Conservation (phyloP, 2,113 vertebrate species). For the Nanorana parkeri region DNA sequence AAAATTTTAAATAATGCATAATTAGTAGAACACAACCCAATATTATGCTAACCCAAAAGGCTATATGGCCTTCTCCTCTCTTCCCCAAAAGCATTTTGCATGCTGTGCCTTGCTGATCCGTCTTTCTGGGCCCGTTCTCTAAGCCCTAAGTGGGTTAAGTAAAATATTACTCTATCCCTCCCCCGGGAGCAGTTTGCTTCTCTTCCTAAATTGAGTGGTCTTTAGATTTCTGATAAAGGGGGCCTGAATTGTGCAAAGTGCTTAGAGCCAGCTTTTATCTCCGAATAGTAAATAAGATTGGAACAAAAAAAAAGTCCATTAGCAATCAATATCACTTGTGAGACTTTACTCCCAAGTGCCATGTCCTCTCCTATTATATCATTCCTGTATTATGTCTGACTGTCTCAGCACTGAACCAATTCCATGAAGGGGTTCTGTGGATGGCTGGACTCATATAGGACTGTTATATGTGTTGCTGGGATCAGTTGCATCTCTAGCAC, state of each 20-base stretch:
- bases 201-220: constrained; percentile 72
- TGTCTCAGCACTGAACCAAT: constrained; percentile 7
- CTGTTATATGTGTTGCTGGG: too few relatives aligned
- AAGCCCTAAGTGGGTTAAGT: constrained; percentile 64
- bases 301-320: constrained; percentile 65
- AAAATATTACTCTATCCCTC: constrained; percentile 62
- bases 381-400: not conserved
- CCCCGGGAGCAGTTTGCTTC: constrained; percentile 67
- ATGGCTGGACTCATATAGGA: too few relatives aligned
- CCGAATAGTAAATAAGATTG: constrained; percentile 69
- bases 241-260: constrained; percentile 66
- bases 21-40: not conserved
- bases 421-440: too few relatives aligned
- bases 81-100: constrained; percentile 56
- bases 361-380: not conserved
- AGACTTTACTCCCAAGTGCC: constrained; percentile 67
- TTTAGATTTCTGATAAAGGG: constrained; percentile 65
- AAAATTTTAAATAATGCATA: not conserved
- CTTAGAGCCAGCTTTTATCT: constrained; percentile 65
- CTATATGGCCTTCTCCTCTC: not conserved
- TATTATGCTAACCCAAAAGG: not conserved
- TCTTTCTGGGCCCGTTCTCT: constrained; percentile 50
- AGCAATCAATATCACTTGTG: constrained; percentile 62
- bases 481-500: too few relatives aligned
- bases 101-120: constrained; percentile 52